These are phyloP conservation scores for Champsocephalus gunnari DNA, from an alignment of 2,797 vertebrate species.

Conservation along the genomic window DNA sequence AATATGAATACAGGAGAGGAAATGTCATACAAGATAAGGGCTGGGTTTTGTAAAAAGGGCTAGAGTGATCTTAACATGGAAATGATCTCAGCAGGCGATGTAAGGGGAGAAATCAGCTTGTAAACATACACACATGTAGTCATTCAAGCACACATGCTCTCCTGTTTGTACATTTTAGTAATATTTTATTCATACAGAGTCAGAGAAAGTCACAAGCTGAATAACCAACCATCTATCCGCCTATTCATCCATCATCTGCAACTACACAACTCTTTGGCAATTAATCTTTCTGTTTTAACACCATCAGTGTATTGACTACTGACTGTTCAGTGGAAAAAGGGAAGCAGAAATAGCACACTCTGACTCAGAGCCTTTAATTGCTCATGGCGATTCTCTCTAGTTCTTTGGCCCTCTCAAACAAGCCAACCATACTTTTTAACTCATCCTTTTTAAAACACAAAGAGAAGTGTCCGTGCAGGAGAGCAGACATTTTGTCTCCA, in stretches of 20 bases:
- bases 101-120: constrained; percentile 8
- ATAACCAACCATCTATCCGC: background rate
- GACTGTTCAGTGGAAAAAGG: constrained; percentile 57
- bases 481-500: constrained; percentile 45
- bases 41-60: background rate
- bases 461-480: constrained; percentile 38
- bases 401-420: constrained; percentile 52
- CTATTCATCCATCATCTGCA: background rate
- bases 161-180: constrained; percentile 8
- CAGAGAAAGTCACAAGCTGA: background rate
- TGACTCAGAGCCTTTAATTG: constrained; percentile 80
- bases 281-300: constrained; percentile 49
- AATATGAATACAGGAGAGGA: constrained; percentile 14
- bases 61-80: constrained; percentile 17
- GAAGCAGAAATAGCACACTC: constrained; percentile 68
- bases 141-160: constrained; percentile 18
- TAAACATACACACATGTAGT: constrained; percentile 23
- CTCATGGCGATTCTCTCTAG: constrained; percentile 64
- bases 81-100: constrained; percentile 8
- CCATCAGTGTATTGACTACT: constrained; percentile 56
- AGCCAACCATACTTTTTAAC: constrained; percentile 55
- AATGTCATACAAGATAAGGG: constrained; percentile 15
- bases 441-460: constrained; percentile 46
- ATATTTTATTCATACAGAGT: background rate
- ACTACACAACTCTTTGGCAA: constrained; percentile 12